phyloP scores from a whole-genome alignment of 2,888 invertebrate species.

The Quadroppia sp. region DNA sequence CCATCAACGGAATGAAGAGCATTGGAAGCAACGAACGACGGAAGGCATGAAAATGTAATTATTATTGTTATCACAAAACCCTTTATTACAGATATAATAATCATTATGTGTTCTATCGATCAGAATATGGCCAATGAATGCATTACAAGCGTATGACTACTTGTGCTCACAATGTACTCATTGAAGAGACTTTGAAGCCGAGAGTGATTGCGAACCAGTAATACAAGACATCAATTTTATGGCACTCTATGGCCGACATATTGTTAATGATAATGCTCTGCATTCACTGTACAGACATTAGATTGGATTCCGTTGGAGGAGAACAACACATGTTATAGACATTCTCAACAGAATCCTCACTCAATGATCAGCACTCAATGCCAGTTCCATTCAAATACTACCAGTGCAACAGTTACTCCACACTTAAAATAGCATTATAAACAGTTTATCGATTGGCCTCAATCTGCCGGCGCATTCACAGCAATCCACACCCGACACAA shows the following conservation, averaged over 20 bases:
- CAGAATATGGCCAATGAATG: conserved; percentile 23
- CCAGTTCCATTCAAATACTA: not conserved
- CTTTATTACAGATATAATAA: conserved; percentile 1
- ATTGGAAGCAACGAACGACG: conserved; percentile 16
- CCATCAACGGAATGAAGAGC: not conserved
- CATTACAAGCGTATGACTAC: not conserved
- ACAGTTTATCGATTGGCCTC: conserved; percentile 22
- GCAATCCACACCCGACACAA: too few species aligned
- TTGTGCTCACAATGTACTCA: not conserved
- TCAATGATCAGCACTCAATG: conserved; percentile 10
- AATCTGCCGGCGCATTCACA: not conserved
- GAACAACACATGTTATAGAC: conserved; percentile 26
- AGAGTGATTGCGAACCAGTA: too few species aligned
- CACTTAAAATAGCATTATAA: not conserved
- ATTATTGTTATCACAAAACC: conserved; percentile 30
- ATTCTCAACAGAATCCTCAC: not conserved
- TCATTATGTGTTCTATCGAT: conserved; percentile 26
- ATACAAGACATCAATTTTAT: conserved; percentile 10
- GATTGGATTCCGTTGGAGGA: not conserved
- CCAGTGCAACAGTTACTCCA: conserved; percentile 28
- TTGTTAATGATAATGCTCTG: conserved; percentile 28
- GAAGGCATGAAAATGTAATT: conserved; percentile 23
- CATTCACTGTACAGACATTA: not conserved
- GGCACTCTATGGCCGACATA: conserved; percentile 13
- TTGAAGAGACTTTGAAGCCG: not conserved